Percentiles rank a stretch among this genome's conserved stretches.
Evolutionary conservation across 2,888 invertebrate genomes (phyloP).

Genomic region (Clunio marinus): DNA sequence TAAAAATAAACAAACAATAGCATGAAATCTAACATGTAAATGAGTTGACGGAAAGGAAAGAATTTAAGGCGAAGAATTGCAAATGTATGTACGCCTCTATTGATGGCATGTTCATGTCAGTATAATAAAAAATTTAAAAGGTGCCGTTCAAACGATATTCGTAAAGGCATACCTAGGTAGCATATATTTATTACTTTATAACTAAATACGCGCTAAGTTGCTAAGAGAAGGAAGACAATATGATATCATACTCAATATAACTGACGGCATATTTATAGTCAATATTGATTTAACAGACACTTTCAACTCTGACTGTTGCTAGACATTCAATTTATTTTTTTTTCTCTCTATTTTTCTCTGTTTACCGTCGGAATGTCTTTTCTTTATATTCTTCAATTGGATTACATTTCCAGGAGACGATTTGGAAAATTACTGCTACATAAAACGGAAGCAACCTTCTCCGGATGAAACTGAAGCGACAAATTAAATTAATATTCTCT

Average conservation of each 20-base stretch:
- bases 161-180: conserved; percentile 3
- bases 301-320: not conserved
- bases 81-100: not conserved
- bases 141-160: not conserved
- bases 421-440: not conserved
- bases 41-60: conserved; percentile 3
- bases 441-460: not conserved
- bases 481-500: conserved; percentile 15
- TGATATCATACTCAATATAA: conserved; percentile 24
- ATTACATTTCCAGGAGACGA: not conserved
- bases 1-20: conserved; percentile 5
- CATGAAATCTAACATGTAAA: conserved; percentile 13
- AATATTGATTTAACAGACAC: conserved; percentile 33
- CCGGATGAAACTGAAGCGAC: conserved; percentile 4
- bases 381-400: not conserved
- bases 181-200: conserved; percentile 9
- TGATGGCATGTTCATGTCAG: conserved; percentile 17
- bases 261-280: conserved; percentile 28
- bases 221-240: not conserved
- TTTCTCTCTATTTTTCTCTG: not conserved
- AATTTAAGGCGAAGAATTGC: not conserved
- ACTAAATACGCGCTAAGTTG: not conserved
- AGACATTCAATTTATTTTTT: no score
- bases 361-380: not conserved
- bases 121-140: not conserved